These are phyloP conservation scores for Cercopithecus mitis DNA, from an alignment of 2,797 vertebrate genomes.

Conservation along the genomic window DNA sequence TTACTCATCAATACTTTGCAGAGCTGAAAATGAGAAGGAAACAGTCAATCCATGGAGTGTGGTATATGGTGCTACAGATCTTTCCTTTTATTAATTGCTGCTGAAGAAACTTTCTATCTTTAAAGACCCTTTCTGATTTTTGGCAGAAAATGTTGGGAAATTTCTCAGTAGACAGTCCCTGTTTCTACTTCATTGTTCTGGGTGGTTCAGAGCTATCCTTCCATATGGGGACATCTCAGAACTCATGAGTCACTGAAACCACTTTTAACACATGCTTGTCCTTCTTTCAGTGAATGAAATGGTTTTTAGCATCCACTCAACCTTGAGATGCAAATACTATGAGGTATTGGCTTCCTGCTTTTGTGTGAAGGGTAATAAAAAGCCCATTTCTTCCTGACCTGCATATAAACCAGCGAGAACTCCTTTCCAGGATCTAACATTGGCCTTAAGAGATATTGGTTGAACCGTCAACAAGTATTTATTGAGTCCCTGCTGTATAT, in stretches of 20 bases:
- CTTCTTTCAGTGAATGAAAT: conserved; percentile 4
- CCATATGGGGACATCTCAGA: background rate
- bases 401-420: background rate
- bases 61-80: background rate
- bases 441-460: background rate
- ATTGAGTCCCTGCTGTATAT: background rate
- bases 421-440: background rate
- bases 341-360: conserved; percentile 46
- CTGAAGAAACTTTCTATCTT: background rate
- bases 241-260: background rate
- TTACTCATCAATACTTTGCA: background rate
- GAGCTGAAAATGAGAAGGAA: conserved; percentile 36
- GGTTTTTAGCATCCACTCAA: background rate
- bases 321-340: background rate
- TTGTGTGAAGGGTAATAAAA: background rate
- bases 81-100: conserved; percentile 15
- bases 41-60: background rate
- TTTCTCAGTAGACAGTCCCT: background rate
- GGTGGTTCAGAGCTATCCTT: background rate
- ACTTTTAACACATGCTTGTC: conserved; percentile 10
- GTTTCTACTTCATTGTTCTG: background rate
- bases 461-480: background rate
- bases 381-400: background rate
- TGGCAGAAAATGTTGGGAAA: background rate
- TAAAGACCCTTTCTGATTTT: conserved; percentile 16